A percentile compares a stretch with the other conserved stretches of the same genome.
These are phyloP conservation scores for Triplophysa dalaica DNA, from an alignment of 2,113 vertebrate species.

Conservation along the genomic window DNA sequence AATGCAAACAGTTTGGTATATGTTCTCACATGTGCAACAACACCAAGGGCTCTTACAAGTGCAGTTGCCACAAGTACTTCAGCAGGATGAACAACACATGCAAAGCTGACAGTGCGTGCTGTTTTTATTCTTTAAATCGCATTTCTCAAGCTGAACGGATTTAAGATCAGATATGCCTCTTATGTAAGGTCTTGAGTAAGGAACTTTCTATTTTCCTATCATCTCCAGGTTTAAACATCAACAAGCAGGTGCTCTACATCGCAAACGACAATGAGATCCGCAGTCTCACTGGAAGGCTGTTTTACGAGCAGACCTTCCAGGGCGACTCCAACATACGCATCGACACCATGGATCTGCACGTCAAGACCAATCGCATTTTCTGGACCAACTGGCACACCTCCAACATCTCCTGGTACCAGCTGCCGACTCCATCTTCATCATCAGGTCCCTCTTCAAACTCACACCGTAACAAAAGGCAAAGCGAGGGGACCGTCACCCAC, in stretches of 20 bases:
- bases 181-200: too few relatives aligned
- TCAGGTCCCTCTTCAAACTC: conserved; percentile 73
- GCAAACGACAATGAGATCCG: conserved; percentile 96
- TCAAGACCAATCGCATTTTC: conserved; percentile 93
- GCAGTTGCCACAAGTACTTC: conserved; percentile 92
- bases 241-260: conserved; percentile 85
- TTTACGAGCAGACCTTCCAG: conserved; percentile 94
- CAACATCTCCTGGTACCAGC: conserved; percentile 88
- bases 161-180: too few relatives aligned
- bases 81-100: conserved; percentile 87
- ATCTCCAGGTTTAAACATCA: conserved; percentile 76
- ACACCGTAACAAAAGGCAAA: conserved; percentile 84
- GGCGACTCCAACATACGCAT: conserved; percentile 91
- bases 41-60: conserved; percentile 91
- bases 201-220: neutral
- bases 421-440: conserved; percentile 70
- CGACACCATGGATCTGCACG: conserved; percentile 91
- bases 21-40: conserved; percentile 98
- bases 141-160: neutral
- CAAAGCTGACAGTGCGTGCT: conserved; percentile 86
- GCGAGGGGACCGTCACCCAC: conserved; percentile 82
- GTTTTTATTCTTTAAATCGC: neutral
- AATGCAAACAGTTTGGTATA: conserved; percentile 86
- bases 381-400: conserved; percentile 99
- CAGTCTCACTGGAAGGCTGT: conserved; percentile 89